A percentile compares a stretch with the other conserved stretches of the same genome.
Conservation (phyloP, 2,797 vertebrate genomes). For the Megalops cyprinoides region DNA sequence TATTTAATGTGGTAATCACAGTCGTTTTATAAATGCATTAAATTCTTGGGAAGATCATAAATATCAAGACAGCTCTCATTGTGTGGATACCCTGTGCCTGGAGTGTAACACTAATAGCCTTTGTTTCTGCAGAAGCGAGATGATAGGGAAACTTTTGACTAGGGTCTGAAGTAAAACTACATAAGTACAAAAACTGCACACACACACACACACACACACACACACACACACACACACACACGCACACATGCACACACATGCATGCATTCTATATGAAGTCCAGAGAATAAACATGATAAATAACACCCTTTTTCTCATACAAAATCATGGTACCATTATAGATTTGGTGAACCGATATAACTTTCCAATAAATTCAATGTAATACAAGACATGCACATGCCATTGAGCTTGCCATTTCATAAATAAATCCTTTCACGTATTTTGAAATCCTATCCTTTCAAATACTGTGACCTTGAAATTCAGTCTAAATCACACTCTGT, state of each 20-base stretch:
- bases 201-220: not conserved
- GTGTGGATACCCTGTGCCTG: not conserved
- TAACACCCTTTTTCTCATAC: not conserved
- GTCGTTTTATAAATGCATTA: too few species aligned
- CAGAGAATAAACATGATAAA: not conserved
- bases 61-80: too few species aligned
- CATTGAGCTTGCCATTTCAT: not conserved
- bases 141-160: not conserved
- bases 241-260: too few species aligned
- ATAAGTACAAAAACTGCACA: not conserved
- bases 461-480: conserved; percentile 13
- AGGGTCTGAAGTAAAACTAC: not conserved
- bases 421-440: not conserved
- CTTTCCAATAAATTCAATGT: not conserved
- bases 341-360: not conserved
- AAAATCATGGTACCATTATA: not conserved
- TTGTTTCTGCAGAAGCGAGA: not conserved
- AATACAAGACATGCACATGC: not conserved
- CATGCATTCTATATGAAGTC: too few species aligned
- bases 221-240: too few species aligned
- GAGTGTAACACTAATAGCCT: not conserved
- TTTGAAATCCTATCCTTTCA: not conserved
- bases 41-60: too few species aligned
- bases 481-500: not conserved
- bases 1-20: too few species aligned